These are phyloP conservation scores for Buphagus erythrorhynchus DNA, from an alignment of 2,797 vertebrate species.

Conservation along the genomic window DNA sequence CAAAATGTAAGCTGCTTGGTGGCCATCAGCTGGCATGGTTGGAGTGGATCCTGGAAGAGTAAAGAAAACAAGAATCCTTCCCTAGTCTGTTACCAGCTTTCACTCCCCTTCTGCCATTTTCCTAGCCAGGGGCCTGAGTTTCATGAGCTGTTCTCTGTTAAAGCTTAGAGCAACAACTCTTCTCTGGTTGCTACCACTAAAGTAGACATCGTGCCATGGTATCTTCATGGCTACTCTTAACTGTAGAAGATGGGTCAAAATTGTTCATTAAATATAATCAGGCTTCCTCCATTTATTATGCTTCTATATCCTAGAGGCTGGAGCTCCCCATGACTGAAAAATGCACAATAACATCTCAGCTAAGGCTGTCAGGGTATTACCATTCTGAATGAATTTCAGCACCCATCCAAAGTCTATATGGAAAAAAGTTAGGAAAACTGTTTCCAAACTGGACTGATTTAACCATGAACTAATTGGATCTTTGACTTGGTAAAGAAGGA, in stretches of 20 bases:
- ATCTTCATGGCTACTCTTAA: background rate
- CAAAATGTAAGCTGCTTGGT: background rate
- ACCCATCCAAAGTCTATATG: background rate
- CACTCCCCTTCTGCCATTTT: background rate
- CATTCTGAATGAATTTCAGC: background rate
- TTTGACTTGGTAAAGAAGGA: background rate
- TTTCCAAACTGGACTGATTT: background rate
- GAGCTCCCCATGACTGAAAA: background rate
- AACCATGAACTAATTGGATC: background rate
- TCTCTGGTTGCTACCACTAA: background rate
- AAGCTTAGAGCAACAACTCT: background rate
- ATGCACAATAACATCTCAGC: background rate
- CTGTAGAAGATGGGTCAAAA: background rate
- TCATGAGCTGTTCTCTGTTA: background rate
- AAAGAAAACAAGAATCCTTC: background rate
- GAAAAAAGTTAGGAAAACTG: background rate
- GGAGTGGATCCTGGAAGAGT: background rate
- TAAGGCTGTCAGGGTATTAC: background rate
- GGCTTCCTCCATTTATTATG: background rate
- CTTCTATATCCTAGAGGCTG: background rate
- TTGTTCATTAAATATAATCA: background rate
- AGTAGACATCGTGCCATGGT: background rate
- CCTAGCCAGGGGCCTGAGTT: background rate
- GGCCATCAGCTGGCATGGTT: background rate
- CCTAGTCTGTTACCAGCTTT: background rate